Base-by-base conservation (phyloP, 2,797 vertebrate genomes). In the Enteromius trimaculatus region DNA sequence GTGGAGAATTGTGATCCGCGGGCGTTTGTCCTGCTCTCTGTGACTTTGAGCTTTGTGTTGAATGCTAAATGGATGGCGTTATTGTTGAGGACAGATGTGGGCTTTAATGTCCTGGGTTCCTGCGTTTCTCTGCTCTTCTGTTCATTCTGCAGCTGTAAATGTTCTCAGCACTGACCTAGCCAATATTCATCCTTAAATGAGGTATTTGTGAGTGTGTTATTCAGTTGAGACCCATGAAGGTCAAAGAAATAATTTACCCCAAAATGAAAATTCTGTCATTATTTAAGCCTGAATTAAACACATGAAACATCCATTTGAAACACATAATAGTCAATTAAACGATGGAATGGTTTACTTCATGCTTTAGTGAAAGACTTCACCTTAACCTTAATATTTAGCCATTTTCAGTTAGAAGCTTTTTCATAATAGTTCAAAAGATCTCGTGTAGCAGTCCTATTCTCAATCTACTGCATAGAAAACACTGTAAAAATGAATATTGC, bases 91-190 rank as follows among this genome's bases (percentile, higher is more conserved):
- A 58, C 55, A 65, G 55, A 37, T 44, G 68, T 84, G 82, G 76
- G 39, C 3, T 84, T 85, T 84, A 85, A 88, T 81, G 81, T 84
- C 74, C 64, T 6, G 39, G 4, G 21, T 68, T 88, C 64, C 55
- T 11, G 3, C 49, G 55, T 53, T 66, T 79, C 9, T 10, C n/a
- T 34, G 0, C 31, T 78, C 44, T 77, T 6, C 47, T 37, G 26
- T 79, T 31, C 19, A 19, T 17, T 39, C 14, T 51, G 13, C 21
- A 23, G 62, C 55, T 80, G 49, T 68, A 53, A 37, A 37, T 23
- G 2, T 23, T 55, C 23, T n/a, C 64, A 42, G 31, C n/a, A 17
- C 62, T 79, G 62, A 34, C 29, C 58, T 21, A 77, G 39, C 47
- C 44, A 68, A 16, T 17, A 53, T 37, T 39, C 21, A 55, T 80